Conservation (phyloP, 2,113 vertebrate genomes). For the Phocoena phocoena region DNA sequence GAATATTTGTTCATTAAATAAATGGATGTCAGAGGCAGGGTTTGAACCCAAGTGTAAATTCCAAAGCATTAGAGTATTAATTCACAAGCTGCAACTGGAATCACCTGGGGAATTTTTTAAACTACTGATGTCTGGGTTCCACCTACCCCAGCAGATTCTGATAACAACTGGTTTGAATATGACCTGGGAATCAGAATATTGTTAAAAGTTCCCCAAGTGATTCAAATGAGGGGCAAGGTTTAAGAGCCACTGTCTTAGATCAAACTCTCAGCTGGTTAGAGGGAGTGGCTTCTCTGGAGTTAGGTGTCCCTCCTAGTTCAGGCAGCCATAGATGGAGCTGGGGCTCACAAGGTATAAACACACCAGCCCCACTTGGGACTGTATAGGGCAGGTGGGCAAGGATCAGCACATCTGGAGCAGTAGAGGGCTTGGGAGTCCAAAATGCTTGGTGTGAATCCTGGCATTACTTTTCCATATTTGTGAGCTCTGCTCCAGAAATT, state of each 20-base stretch:
- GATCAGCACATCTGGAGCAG: background rate
- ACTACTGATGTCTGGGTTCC: background rate
- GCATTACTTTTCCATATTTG: background rate
- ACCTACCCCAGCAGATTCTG: background rate
- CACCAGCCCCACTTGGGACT: background rate
- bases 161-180: background rate
- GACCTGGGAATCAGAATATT: background rate
- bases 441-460: background rate
- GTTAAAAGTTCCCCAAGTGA: background rate
- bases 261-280: background rate
- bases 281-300: background rate
- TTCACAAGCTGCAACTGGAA: background rate
- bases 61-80: background rate
- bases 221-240: background rate
- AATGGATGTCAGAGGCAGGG: background rate
- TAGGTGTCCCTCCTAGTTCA: background rate
- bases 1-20: background rate
- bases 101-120: background rate
- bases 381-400: background rate
- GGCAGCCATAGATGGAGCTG: background rate
- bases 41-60: background rate
- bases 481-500: background rate
- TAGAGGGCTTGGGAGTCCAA: background rate
- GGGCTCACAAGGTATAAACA: background rate
- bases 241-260: background rate